Evolutionary conservation across 2,888 invertebrate species (phyloP), one percentile per base, ranked within the genome.

Genomic region (Kryphioiulus occultus): DNA sequence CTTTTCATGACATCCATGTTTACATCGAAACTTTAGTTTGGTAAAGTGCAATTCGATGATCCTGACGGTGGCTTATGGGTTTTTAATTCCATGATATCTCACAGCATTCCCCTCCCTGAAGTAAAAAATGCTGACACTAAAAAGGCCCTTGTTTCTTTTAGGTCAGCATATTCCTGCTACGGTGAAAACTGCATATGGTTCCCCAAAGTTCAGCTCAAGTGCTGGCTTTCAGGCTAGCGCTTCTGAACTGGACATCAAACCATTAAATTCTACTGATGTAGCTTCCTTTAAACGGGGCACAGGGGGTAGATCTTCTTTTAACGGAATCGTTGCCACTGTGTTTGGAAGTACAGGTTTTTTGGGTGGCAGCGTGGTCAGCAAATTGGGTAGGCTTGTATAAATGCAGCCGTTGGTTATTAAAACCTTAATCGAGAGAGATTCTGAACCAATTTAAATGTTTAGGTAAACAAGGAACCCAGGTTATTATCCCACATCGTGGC

Each of bases 261-360:
- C 88, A 9, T 83, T 88, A 47, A 26, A 17, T n/a, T 86, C 78
- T 4, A 88, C 87, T 5, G 35, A 86, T 22, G 30, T 89, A 44
- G 39, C 86, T 12, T 59, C 87, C 22, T 78, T 89, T 0, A 89
- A 89, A 86, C 59, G 88, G 68, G 93, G 93, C 12, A 91, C 91
- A 59, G 93, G 93, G 32, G 99, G 99, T 26, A 95, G 99, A 53
- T 96, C 96, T 90, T 99, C 98, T 91, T 99, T 99, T 92, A 99
- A 96, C 93, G 99, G 99, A 0, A 94, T 96, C 88, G 98, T 99
- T 1, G 98, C 97, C n/a, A 99, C 99, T n/a, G 96, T 99, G 0
- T 99, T 99, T 92, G 99, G 99, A 87, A 95, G 95, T 88, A 95
- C 95, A 53, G 99, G 99, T 1, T 97, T 97, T 91, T 92, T 99